These are phyloP conservation scores for Amphiprion percula DNA, from an alignment of 2,113 vertebrate genomes.

Conservation along the genomic window DNA sequence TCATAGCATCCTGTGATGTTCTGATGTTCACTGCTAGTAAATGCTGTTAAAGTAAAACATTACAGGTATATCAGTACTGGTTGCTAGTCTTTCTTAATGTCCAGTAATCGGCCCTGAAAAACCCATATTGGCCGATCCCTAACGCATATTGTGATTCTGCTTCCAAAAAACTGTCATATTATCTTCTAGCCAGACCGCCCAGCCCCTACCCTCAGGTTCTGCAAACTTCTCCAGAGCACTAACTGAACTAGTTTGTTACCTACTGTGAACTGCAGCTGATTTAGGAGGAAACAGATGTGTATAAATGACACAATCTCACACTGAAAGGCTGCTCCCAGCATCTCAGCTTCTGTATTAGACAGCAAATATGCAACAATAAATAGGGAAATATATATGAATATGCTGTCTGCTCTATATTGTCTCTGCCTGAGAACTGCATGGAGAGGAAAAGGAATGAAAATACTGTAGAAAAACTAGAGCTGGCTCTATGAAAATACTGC, in stretches of 20 bases:
- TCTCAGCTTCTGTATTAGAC: neutral
- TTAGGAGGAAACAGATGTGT: neutral
- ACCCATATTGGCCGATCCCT: no score
- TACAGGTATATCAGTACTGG: no score
- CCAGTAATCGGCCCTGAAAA: no score
- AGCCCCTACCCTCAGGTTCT: neutral
- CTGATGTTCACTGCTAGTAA: no score
- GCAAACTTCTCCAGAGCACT: neutral
- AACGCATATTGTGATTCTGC: no score
- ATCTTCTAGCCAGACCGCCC: no score
- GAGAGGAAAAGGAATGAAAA: neutral
- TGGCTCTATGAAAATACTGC: slow-evolving; percentile 5
- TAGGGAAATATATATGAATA: neutral
- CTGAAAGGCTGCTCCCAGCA: neutral
- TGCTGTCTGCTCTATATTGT: neutral
- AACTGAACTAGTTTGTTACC: neutral
- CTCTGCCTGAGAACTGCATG: neutral
- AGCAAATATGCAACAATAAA: neutral
- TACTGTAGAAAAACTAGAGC: neutral
- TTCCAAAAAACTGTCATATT: no score
- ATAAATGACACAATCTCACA: neutral
- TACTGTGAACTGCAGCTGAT: neutral
- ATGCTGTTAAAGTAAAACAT: no score
- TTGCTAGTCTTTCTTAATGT: no score
- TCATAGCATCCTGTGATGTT: no score